Conservation (phyloP, 2,888 invertebrate genomes). For the Augiades crinisus region DNA sequence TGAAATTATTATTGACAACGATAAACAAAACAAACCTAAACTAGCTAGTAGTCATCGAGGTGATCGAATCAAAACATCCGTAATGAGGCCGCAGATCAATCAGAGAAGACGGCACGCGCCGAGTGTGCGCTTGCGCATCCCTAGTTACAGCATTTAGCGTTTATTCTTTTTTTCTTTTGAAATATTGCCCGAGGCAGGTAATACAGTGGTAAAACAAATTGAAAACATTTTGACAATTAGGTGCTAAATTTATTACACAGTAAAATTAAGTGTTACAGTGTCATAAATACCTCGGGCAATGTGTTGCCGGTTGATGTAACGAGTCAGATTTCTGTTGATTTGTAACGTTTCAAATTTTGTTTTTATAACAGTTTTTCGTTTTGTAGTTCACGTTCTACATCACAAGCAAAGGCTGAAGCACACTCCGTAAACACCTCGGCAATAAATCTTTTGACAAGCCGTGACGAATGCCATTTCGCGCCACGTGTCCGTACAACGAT, state of each 20-base stretch:
- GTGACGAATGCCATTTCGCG: constrained; percentile 14
- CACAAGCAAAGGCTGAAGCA: background rate
- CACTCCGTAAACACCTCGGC: background rate
- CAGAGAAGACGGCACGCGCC: constrained; percentile 55
- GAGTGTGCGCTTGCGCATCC: constrained; percentile 36
- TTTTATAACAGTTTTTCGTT: background rate
- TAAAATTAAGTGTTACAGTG: constrained; percentile 27
- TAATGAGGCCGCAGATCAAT: constrained; percentile 58
- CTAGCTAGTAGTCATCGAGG: background rate
- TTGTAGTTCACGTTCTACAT: background rate
- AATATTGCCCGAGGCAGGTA: constrained; percentile 3
- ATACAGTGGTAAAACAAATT: constrained; percentile 1
- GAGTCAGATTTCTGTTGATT: background rate
- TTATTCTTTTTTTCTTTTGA: background rate
- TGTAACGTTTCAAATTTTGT: background rate
- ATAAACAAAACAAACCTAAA: background rate
- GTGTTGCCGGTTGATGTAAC: constrained; percentile 6
- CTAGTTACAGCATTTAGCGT: constrained; percentile 27
- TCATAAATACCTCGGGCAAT: background rate
- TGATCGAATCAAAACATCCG: constrained; percentile 26
- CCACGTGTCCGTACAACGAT: constrained; percentile 4
- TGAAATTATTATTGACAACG: background rate
- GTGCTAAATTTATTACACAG: constrained; percentile 43
- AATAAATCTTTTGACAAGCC: constrained; percentile 12
- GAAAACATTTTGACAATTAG: constrained; percentile 13